Conservation (phyloP, 2,113 vertebrate species). For the Phalacrocorax brasilianus region DNA sequence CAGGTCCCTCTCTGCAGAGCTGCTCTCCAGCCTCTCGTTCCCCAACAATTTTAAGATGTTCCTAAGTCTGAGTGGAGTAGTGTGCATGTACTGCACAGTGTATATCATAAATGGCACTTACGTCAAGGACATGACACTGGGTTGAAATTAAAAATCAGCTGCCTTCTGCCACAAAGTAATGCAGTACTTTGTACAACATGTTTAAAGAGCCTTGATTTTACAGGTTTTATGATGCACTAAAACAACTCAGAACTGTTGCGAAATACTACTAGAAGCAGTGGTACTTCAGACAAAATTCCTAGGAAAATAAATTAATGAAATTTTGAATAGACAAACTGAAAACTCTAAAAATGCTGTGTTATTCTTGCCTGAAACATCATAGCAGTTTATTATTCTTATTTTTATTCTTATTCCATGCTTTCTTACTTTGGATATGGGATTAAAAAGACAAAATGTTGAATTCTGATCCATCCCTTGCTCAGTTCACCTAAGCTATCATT, state of each 20-base stretch:
- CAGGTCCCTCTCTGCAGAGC: too few relatives aligned
- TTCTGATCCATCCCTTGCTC: not conserved
- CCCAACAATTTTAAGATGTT: not conserved
- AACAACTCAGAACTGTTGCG: not conserved
- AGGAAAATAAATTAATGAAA: not conserved
- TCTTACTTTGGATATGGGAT: not conserved
- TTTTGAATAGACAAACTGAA: not conserved
- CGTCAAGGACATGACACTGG: not conserved
- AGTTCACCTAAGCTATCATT: not conserved
- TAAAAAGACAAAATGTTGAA: not conserved
- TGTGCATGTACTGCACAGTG: not conserved
- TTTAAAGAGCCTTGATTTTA: not conserved
- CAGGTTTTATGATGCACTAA: not conserved
- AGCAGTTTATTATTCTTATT: not conserved
- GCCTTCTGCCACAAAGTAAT: not conserved
- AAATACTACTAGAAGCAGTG: not conserved
- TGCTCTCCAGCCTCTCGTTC: too few relatives aligned
- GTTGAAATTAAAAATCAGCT: not conserved
- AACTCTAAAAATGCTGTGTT: not conserved
- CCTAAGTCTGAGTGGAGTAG: not conserved
- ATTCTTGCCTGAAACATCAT: not conserved
- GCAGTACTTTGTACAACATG: not conserved
- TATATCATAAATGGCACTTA: not conserved
- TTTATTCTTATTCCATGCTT: not conserved
- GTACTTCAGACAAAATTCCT: not conserved